Evolutionary conservation across 2,797 vertebrate species (phyloP).

Genomic region (Apogon talboti): DNA sequence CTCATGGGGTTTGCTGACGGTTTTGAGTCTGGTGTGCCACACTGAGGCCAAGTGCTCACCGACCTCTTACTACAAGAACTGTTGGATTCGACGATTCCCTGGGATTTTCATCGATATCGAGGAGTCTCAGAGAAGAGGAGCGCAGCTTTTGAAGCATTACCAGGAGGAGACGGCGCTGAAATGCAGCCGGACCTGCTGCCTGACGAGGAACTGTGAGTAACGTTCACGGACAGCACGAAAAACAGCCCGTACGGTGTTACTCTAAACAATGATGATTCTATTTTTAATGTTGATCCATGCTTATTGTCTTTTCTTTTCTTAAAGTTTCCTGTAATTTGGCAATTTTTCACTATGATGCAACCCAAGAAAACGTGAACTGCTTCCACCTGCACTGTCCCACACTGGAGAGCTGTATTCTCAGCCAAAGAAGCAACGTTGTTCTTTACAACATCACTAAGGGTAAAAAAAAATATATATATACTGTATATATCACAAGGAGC

Average conservation of each 20-base stretch:
- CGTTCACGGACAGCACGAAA: too few relatives aligned
- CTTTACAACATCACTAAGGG: constrained; percentile 93
- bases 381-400: constrained; percentile 91
- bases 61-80: constrained; percentile 89
- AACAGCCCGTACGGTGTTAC: background rate
- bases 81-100: constrained; percentile 94
- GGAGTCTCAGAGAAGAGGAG: constrained; percentile 89
- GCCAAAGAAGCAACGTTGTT: constrained; percentile 82
- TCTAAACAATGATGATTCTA: background rate
- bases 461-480: too few relatives aligned
- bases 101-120: constrained; percentile 88
- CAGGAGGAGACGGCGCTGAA: constrained; percentile 86
- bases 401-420: constrained; percentile 90
- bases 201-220: constrained; percentile 89
- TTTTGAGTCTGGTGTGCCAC: constrained; percentile 73
- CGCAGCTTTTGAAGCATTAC: constrained; percentile 85
- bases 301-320: constrained; percentile 24
- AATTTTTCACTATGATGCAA: constrained; percentile 88
- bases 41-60: constrained; percentile 86
- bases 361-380: constrained; percentile 87
- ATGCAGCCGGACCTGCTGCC: constrained; percentile 92
- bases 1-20: constrained; percentile 76
- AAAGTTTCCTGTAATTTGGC: constrained; percentile 94
- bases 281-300: background rate
- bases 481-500: too few relatives aligned